A percentile compares a stretch with the other conserved stretches of the same genome.
phyloP scores from a whole-genome alignment of 2,888 invertebrate genomes.

The Lepas anatifera region DNA sequence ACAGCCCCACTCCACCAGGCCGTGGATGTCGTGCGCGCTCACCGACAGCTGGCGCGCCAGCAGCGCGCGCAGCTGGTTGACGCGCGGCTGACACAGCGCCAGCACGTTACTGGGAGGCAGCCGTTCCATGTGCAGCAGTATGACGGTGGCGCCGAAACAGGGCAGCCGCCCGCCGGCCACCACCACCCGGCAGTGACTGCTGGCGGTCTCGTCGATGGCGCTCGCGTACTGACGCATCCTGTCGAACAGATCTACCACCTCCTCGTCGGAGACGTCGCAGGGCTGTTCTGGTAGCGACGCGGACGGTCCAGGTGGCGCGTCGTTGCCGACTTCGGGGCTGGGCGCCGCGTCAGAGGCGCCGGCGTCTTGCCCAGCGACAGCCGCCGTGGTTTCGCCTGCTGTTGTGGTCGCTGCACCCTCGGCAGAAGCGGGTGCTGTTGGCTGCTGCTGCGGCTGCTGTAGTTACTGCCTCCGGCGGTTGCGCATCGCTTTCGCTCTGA shows the following conservation, averaged over 20 bases:
- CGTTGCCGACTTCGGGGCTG: neutral
- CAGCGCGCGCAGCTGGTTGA: constrained; percentile 4
- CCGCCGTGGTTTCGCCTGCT: no score
- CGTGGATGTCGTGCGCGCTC: neutral
- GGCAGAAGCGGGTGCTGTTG: no score
- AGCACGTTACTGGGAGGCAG: neutral
- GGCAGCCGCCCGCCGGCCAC: constrained; percentile 12
- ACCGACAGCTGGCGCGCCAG: neutral
- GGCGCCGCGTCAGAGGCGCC: neutral
- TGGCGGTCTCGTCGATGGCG: neutral
- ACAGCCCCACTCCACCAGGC: constrained; percentile 2
- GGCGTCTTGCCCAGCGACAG: neutral
- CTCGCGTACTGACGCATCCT: neutral
- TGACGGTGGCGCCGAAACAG: neutral
- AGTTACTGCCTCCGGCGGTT: neutral
- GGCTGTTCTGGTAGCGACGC: no score
- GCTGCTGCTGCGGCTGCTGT: neutral
- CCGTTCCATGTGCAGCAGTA: neutral
- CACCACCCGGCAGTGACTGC: neutral
- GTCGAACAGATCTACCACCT: neutral
- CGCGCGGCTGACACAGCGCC: neutral
- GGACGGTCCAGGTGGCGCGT: no score
- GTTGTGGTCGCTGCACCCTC: no score
- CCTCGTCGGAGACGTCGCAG: neutral
- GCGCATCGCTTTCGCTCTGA: no score